Base-by-base conservation (phyloP, 30 jellyfish, hydroid and myxozoan species). In the Sanderia malayensis region DNA sequence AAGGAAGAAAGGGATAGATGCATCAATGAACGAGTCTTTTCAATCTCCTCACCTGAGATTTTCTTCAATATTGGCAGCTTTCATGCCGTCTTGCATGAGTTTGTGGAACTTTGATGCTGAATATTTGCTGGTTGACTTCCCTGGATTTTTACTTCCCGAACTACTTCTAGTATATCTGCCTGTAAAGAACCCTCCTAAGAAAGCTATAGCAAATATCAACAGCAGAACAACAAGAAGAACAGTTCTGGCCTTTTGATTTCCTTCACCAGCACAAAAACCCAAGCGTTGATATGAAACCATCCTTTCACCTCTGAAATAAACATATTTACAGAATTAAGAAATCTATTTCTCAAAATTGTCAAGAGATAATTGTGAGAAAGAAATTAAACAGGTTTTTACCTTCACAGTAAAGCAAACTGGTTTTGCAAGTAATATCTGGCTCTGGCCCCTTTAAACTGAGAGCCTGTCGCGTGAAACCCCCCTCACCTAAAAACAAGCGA, bases 41-140 rank as follows among this genome's bases (percentile, higher is more conserved):
- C n/a, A n/a, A n/a, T n/a, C n/a, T n/a, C n/a, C n/a, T n/a, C 61
- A 76, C 88, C 22, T 62, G 17, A 76, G 58, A 19, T 76, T 76
- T 23, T 76, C 80, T 67, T 47, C 68, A 26, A 76, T 76, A 28
- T 76, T 28, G 1, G 80, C 18, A 15, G 88, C 80, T n/a, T 44
- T 66, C 88, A 76, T 62, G 22, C 46, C 73, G 20, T 52, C 53
- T 44, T 18, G 55, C 63, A 76, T 76, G 18, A 76, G 58, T 11
- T 65, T 28, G 23, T 61, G 88, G 57, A 76, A 76, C 74, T 62
- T 65, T 30, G 59, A 53, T 17, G 57, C 52, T 25, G 55, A 52
- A 19, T 13, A 9, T 20, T 31, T 30, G 11, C 11, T 33, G 1
- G 23, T 13, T 4, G 26, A 23, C 18, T 30, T 6, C 19, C 20